Evolutionary conservation across 2,797 vertebrate species (phyloP), one percentile per base, ranked within the genome.

Genomic region (Eulemur coronatus): DNA sequence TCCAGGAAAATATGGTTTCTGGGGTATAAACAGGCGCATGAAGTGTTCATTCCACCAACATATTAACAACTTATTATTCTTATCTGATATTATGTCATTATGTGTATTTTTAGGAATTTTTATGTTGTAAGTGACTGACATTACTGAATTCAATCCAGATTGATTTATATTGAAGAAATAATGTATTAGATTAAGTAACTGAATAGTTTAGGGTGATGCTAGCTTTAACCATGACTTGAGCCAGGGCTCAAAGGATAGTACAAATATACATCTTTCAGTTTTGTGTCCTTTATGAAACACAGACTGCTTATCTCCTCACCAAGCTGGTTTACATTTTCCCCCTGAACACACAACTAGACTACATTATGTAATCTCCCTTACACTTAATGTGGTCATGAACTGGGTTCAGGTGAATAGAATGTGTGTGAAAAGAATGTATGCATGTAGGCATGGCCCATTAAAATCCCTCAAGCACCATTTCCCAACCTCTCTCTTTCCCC

Each of bases 11-110:
- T 50, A 50, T 17, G 10, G 50, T 48, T 79, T 63, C 2, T 46
- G 26, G 30, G 0, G 17, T 1, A 1, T 22, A n/a, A 46, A 15
- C 22, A 41, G 3, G 2, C n/a, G 3, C 9, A 67, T 24, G 18
- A 22, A 63, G 76, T 59, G 33, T 50, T 82, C 33, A 41, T 38
- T 80, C n/a, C 52, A 55, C 38, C 10, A 55, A 41, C 5, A 65
- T 5, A 81, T 14, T 57, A 72, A 87, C 0, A 65, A 72, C 1
- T 4, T 46, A 18, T 38, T 55, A 61, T n/a, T 89, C 72, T 69
- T 79, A 91, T 48, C 33, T 26, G 33, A 43, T 63, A n/a, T 28
- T 75, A 61, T 46, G 10, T 33, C 35, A 5, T 15, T 43, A 55
- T 72, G 17, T 57, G 4, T 75, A 38, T 75, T 18, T 4, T 22